Evolutionary conservation across 2,888 invertebrate genomes (phyloP), one percentile per base, ranked within the genome.

Genomic region (Lampropteryx suffumata): DNA sequence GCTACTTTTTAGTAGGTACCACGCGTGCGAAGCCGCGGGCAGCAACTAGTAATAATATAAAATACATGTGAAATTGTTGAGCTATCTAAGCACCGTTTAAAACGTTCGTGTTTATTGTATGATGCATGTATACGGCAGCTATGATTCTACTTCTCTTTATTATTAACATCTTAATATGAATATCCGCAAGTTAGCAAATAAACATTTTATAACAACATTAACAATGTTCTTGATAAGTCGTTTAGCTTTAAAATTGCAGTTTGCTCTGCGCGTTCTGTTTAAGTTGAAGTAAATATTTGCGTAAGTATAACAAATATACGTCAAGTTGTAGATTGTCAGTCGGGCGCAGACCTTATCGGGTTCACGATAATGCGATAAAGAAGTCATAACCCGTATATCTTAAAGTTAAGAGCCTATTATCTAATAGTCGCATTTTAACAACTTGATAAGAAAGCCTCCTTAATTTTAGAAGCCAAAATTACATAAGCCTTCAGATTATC

Each of bases 201-300:
- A 17, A 3, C 17, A 4, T 17, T 17, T 17, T 17, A 3, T 17
- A 17, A 17, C 24, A 24, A 10, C 21, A 21, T 24, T 33, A 28
- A 28, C 14, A 37, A 32, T 37, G 37, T 41, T 41, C 30, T 48
- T 42, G 34, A 51, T 46, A 43, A 13, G 44, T 44, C 26, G 37
- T 39, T 39, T 40, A 44, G 10, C 28, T 35, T 26, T 39, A 40
- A 28, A 45, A 56, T 42, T 21, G 41, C 35, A 43, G 41, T 39
- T 52, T 50, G 40, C 37, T 56, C 56, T 54, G 51, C 45, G 53
- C 59, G 60, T 64, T 63, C 48, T 70, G 61, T 48, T 64, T 50
- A 32, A 26, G 30, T 40, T 48, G 6, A 50, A 59, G 44, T 57
- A 50, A 59, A 59, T 58, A 57, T 62, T 48, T 55, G 55, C 51